A percentile compares a stretch with the other conserved stretches of the same genome.
phyloP scores from a whole-genome alignment of 2,113 vertebrate species.

The Clarias gariepinus region DNA sequence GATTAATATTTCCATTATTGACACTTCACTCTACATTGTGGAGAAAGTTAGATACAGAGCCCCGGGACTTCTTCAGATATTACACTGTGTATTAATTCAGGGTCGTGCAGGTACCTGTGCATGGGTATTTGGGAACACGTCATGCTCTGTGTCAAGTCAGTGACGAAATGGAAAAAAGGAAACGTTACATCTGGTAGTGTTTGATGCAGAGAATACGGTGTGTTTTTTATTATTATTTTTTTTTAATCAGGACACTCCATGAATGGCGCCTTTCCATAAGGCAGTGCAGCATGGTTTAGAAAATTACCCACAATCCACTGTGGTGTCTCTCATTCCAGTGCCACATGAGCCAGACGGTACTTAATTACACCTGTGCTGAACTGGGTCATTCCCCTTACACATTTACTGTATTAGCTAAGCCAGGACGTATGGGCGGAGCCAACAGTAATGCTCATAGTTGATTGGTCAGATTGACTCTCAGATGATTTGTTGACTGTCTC shows the following conservation, averaged over 20 bases:
- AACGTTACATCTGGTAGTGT: neutral
- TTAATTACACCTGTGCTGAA: neutral
- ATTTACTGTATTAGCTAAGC: neutral
- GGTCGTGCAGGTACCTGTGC: neutral
- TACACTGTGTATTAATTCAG: neutral
- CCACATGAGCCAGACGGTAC: neutral
- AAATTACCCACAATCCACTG: neutral
- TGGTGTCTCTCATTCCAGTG: neutral
- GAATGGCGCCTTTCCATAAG: neutral
- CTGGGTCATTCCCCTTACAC: no score
- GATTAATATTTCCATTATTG: conserved; percentile 53
- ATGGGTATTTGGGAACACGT: neutral
- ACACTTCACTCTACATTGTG: conserved; percentile 15
- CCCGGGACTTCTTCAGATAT: neutral
- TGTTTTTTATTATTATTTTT: neutral
- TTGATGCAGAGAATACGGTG: neutral
- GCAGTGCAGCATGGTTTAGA: neutral
- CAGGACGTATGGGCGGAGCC: neutral
- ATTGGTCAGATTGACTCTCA: neutral
- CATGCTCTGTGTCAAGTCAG: neutral
- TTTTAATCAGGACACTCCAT: neutral
- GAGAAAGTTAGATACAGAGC: conserved; percentile 4
- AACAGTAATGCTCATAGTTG: neutral
- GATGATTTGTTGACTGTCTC: neutral
- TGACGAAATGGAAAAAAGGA: neutral